Evolutionary conservation across 1,140 invertebrate species (phyloP).

Genomic region (Laupala kohalensis): DNA sequence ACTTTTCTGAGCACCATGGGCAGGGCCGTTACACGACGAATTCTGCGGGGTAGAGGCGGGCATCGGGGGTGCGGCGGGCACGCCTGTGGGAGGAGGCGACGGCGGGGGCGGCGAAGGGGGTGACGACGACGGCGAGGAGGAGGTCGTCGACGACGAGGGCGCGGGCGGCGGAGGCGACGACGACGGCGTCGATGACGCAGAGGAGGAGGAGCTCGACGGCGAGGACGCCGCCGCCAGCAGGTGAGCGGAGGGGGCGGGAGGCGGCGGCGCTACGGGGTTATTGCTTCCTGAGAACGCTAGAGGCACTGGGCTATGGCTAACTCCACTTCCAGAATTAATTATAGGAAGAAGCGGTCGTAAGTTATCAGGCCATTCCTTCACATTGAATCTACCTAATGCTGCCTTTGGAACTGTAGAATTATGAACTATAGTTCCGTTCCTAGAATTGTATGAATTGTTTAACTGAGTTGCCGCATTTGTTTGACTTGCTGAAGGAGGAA

Average conservation of each 20-base stretch:
- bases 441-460: slow-evolving; percentile 17
- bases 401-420: slow-evolving; percentile 6
- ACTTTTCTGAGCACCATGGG: slow-evolving; percentile 19
- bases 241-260: background rate
- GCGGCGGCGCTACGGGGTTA: slow-evolving; percentile 1
- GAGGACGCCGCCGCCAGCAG: too few relatives aligned
- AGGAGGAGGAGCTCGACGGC: too few relatives aligned
- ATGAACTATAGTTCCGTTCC: slow-evolving; percentile 9
- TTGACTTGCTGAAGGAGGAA: background rate
- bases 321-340: background rate
- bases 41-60: background rate
- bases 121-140: too few relatives aligned
- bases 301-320: slow-evolving; percentile 22
- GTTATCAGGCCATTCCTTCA: slow-evolving; percentile 26
- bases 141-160: too few relatives aligned
- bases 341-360: slow-evolving; percentile 33
- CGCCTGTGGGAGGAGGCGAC: background rate
- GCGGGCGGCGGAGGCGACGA: slow-evolving; percentile 3
- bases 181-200: too few relatives aligned
- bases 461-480: slow-evolving; percentile 13
- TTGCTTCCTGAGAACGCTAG: slow-evolving; percentile 27
- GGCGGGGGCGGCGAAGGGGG: slow-evolving; percentile 1
- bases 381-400: slow-evolving; percentile 3
- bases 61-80: slow-evolving; percentile 1
- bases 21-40: slow-evolving; percentile 19